Evolutionary conservation across 2,797 vertebrate genomes (phyloP).

Genomic region (Eulemur coronatus): DNA sequence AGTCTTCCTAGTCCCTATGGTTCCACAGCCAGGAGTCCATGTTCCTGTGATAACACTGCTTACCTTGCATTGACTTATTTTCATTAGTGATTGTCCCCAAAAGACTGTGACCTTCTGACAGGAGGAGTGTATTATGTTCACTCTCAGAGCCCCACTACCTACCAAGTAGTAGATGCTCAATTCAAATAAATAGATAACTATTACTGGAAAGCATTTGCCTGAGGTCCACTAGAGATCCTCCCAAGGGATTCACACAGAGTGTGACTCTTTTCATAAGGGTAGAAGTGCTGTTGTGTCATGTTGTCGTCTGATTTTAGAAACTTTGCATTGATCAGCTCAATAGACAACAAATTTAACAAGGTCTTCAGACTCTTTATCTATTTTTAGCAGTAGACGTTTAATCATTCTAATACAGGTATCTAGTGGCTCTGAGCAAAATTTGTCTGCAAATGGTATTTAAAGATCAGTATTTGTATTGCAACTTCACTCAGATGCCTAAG

Average conservation of each 20-base stretch:
- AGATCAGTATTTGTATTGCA: neutral
- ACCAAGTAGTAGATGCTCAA: neutral
- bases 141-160: neutral
- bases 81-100: neutral
- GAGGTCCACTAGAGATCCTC: neutral
- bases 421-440: neutral
- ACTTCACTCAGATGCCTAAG: neutral
- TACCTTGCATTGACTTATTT: neutral
- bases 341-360: neutral
- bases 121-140: neutral
- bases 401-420: neutral
- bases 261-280: neutral
- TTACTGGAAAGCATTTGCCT: neutral
- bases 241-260: neutral
- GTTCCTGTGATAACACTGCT: neutral
- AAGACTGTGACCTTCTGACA: neutral
- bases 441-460: neutral
- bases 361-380: neutral
- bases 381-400: neutral
- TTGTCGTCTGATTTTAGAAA: neutral
- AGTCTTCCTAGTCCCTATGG: neutral
- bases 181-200: neutral
- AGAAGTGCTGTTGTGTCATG: neutral
- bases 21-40: neutral
- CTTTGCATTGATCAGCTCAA: neutral